Conservation (phyloP, 2,113 vertebrate genomes). For the Oryzias celebensis region DNA sequence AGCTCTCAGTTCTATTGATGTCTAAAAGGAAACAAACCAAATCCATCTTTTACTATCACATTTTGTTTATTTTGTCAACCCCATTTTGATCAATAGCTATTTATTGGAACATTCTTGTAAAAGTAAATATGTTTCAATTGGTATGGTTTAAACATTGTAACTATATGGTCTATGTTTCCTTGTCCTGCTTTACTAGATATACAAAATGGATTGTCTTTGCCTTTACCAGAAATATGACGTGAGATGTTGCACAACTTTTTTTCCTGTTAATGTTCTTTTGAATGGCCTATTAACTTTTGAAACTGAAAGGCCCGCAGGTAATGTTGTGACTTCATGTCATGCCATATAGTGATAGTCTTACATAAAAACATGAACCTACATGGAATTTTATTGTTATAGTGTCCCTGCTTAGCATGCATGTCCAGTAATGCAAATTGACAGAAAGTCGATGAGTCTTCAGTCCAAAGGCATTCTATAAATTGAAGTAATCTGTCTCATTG, state of each 20-base stretch:
- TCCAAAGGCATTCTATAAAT: constrained; percentile 18
- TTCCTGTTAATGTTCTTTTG: neutral
- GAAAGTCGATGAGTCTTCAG: neutral
- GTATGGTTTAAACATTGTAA: too few species aligned
- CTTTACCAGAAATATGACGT: too few species aligned
- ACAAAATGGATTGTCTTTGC: too few species aligned
- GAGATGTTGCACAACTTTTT: neutral
- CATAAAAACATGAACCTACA: neutral
- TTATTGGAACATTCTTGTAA: too few species aligned
- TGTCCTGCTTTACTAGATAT: too few species aligned
- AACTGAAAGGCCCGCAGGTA: neutral
- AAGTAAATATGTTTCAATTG: too few species aligned
- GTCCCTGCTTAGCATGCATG: neutral
- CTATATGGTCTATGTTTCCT: too few species aligned
- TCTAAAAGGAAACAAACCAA: too few species aligned
- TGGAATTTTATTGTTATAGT: neutral
- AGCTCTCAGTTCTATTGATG: too few species aligned
- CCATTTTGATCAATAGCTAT: too few species aligned
- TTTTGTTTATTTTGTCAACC: too few species aligned
- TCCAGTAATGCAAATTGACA: neutral
- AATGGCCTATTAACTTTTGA: neutral
- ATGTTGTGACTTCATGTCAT: neutral
- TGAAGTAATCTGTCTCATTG: constrained; percentile 53
- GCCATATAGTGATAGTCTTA: neutral
- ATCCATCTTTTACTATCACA: too few species aligned